These are phyloP conservation scores for Aulostomus chinensis DNA, from an alignment of 2,797 vertebrate genomes.

Conservation along the genomic window DNA sequence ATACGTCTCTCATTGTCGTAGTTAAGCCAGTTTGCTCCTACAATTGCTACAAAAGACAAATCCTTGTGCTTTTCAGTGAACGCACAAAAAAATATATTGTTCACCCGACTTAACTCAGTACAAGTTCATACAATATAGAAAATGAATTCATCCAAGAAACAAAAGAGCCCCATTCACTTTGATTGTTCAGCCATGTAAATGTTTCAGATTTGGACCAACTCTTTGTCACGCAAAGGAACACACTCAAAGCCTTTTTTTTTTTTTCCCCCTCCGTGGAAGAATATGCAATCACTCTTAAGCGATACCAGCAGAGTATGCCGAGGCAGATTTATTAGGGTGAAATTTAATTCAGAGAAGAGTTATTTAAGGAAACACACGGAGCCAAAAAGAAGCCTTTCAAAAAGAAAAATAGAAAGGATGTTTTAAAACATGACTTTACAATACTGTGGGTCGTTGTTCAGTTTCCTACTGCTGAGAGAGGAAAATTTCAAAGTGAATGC, in stretches of 20 bases:
- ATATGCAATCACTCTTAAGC: conserved; percentile 50
- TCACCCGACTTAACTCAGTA: conserved; percentile 33
- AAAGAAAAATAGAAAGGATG: conserved; percentile 10
- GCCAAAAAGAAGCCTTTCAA: conserved; percentile 24
- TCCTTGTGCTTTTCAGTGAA: conserved; percentile 5
- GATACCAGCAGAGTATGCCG: conserved; percentile 34
- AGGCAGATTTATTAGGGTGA: conserved; percentile 62
- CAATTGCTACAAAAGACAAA: conserved; percentile 28
- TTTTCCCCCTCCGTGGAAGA: conserved; percentile 34
- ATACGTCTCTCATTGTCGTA: conserved; percentile 17
- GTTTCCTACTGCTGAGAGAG: conserved; percentile 8
- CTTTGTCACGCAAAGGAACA: conserved; percentile 61
- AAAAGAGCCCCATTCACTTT: conserved; percentile 63
- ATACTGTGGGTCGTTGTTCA: conserved; percentile 3
- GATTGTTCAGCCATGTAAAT: conserved; percentile 69
- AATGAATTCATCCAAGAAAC: conserved; percentile 53
- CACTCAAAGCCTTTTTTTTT: conserved; percentile 62
- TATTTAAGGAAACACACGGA: conserved; percentile 49
- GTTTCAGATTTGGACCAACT: conserved; percentile 68
- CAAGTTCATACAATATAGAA: conserved; percentile 56
- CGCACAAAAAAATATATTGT: conserved; percentile 12
- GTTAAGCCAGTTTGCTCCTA: conserved; percentile 26
- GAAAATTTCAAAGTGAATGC: conserved; percentile 28
- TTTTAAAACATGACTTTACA: conserved; percentile 12
- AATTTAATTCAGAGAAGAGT: conserved; percentile 58